These are phyloP conservation scores for Strigops habroptila DNA, from an alignment of 2,113 vertebrate genomes.

Conservation along the genomic window DNA sequence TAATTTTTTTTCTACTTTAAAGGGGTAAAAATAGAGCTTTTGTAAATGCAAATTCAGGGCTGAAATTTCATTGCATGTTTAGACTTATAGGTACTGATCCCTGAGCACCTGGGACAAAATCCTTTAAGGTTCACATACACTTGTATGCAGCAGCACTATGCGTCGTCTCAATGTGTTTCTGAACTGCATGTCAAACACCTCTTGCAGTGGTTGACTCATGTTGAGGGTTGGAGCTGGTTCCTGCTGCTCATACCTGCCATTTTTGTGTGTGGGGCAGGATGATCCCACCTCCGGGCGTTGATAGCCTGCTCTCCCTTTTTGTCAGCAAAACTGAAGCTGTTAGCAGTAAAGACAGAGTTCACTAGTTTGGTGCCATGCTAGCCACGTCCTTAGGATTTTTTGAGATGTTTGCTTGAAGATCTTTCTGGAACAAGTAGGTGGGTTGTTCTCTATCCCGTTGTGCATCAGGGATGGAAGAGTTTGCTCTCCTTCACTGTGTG, in stretches of 20 bases:
- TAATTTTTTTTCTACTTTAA: background rate
- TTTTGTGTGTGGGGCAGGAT: background rate
- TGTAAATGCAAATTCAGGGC: background rate
- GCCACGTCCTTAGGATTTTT: background rate
- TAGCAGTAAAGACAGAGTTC: background rate
- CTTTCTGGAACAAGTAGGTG: background rate
- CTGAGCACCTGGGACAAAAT: background rate
- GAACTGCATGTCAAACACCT: background rate
- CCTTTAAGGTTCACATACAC: background rate
- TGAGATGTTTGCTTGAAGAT: background rate
- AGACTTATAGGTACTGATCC: background rate
- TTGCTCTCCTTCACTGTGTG: background rate
- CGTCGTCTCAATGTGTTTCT: fast-evolving
- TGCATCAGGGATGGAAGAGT: background rate
- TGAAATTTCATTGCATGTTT: background rate
- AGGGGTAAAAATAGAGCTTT: background rate
- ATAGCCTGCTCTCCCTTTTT: background rate
- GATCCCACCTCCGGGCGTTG: background rate
- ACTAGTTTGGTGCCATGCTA: background rate
- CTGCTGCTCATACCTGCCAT: background rate
- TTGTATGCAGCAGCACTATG: background rate
- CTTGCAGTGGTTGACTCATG: background rate
- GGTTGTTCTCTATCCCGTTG: background rate
- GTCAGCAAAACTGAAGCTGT: background rate
- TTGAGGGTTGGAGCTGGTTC: background rate